Evolutionary conservation across 1,140 invertebrate genomes (phyloP), one percentile per base, ranked within the genome.

Genomic region (Lepidurus packardi): DNA sequence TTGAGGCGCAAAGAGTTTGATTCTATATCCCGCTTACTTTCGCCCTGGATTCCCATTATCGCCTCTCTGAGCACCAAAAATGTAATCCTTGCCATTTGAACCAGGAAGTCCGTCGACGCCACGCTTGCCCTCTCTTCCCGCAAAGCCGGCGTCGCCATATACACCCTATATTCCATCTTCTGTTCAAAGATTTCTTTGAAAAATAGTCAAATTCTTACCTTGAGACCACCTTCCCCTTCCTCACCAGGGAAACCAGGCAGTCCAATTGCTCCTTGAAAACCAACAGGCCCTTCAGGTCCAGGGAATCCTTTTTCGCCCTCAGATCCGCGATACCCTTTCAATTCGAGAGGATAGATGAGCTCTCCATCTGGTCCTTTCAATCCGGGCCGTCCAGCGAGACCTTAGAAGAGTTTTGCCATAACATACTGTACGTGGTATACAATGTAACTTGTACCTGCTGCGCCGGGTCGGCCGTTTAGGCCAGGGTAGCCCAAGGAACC

Each of bases 251-350:
- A 65, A 21, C 53, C 53, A 21, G 87, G 85, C 10, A 90, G 89
- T 8, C 91, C 91, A 53, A 86, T 84, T 11, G 73, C 11, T 24
- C 80, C 79, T 0, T 24, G 90, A 87, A 65, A 85, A 86, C 75
- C 78, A 43, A 45, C 34, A 4, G 47, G 76, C 43, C 81, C 76
- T 21, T 77, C 74, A 7, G 82, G 86, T 43, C 92, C 93, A 44
- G 88, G 87, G 75, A 90, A 89, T 75, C 92, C 92, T 84, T 90
- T 91, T 25, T 88, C 87, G 24, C 92, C 93, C 0, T 84, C 21
- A 10, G 13, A 42, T 34, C 78, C 78, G 43, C 8, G 16, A 44
- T 43, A 10, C 24, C 78, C 78, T 43, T 74, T 75, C 34, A 78
- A 10, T 8, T 77, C 47, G 9, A 7, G 5, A 1, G 79, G 73